phyloP scores from a whole-genome alignment of 2,797 vertebrate genomes.

The Rhincodon typus region DNA sequence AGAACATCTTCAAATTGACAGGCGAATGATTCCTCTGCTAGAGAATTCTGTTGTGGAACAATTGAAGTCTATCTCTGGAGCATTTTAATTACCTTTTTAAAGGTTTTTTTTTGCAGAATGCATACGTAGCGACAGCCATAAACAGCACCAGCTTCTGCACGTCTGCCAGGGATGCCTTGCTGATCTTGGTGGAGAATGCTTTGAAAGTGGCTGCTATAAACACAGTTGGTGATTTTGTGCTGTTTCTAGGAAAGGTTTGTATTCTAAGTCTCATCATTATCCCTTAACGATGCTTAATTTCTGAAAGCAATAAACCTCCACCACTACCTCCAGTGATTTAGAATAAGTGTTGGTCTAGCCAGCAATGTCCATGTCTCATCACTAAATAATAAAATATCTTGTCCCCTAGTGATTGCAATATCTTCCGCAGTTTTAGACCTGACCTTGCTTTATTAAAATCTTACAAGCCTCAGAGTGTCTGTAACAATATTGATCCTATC shows the following conservation, averaged over 20 bases:
- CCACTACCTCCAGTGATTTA: too few relatives aligned
- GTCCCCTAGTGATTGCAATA: not conserved
- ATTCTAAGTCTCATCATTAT: not conserved
- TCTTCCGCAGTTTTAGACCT: too few relatives aligned
- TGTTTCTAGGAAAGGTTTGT: slow-evolving; percentile 92
- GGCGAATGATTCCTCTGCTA: too few relatives aligned
- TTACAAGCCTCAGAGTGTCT: not conserved
- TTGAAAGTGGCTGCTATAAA: slow-evolving; percentile 92
- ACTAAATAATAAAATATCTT: too few relatives aligned
- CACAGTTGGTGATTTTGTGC: slow-evolving; percentile 89
- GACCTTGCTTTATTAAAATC: not conserved
- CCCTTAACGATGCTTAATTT: not conserved
- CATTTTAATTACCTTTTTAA: not conserved
- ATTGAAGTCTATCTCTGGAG: not conserved
- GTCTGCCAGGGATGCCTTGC: slow-evolving; percentile 89
- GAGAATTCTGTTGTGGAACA: not conserved
- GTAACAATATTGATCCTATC: too few relatives aligned
- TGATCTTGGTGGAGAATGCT: slow-evolving; percentile 93
- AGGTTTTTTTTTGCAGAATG: slow-evolving; percentile 67
- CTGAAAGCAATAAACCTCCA: not conserved
- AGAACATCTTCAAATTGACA: not conserved
- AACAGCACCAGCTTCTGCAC: slow-evolving; percentile 98
- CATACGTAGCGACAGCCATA: slow-evolving; percentile 95
- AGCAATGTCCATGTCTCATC: too few relatives aligned
- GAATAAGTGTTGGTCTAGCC: too few relatives aligned